Percentiles rank a stretch among this genome's conserved stretches.
phyloP scores from a whole-genome alignment of 2,113 vertebrate genomes.

The Leuciscus idus region DNA sequence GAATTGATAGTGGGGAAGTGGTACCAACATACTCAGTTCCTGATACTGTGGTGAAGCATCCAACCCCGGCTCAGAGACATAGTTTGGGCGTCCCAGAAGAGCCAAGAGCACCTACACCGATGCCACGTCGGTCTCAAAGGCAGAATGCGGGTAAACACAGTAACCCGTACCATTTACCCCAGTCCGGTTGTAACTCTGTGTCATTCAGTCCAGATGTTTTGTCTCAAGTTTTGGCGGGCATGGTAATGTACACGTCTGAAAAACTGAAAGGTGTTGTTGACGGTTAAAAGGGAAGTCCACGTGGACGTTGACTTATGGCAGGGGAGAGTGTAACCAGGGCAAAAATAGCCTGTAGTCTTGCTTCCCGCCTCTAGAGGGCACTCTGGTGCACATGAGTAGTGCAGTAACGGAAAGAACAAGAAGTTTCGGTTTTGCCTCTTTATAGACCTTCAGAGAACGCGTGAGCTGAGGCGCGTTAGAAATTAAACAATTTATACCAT shows the following conservation, averaged over 20 bases:
- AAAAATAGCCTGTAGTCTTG: too few species aligned
- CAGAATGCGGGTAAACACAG: neutral
- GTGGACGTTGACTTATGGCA: neutral
- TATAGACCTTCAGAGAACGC: too few species aligned
- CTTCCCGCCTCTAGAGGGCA: too few species aligned
- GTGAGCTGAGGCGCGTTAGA: too few species aligned
- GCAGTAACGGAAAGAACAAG: too few species aligned
- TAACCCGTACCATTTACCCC: neutral
- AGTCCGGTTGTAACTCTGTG: neutral
- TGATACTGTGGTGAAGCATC: neutral
- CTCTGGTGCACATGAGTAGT: too few species aligned
- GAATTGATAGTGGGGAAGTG: too few species aligned
- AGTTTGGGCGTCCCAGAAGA: neutral
- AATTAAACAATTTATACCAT: too few species aligned
- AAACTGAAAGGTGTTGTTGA: neutral
- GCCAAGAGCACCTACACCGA: neutral
- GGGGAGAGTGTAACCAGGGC: neutral
- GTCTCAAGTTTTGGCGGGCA: neutral
- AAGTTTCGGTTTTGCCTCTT: too few species aligned
- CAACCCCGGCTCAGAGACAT: neutral
- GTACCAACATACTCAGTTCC: neutral
- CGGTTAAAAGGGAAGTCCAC: neutral
- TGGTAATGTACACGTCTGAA: neutral
- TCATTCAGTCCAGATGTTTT: neutral
- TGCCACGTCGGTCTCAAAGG: neutral